Percentiles rank a stretch among this genome's conserved stretches.
These are phyloP conservation scores for Lutjanus campechanus DNA, from an alignment of 2,797 vertebrate species.

Conservation along the genomic window DNA sequence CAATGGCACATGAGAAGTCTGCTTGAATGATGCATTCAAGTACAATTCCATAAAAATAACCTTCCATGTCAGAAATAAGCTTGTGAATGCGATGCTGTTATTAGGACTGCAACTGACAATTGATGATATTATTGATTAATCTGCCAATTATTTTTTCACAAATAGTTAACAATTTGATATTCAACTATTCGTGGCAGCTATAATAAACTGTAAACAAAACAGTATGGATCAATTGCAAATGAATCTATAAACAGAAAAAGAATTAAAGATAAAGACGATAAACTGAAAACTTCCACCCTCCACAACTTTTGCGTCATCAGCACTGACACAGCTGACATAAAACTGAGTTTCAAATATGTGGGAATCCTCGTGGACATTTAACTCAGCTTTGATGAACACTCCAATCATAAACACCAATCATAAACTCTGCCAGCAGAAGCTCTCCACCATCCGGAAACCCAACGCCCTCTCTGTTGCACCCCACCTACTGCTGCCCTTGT, in stretches of 20 bases:
- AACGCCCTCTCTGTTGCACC: background rate
- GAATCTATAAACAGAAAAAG: background rate
- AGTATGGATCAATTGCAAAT: background rate
- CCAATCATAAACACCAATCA: constrained; percentile 16
- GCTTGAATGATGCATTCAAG: background rate
- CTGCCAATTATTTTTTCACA: no score
- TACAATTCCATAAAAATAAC: background rate
- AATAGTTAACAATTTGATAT: no score
- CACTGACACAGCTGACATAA: background rate
- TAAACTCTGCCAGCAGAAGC: constrained; percentile 17
- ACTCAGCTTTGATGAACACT: constrained; percentile 3
- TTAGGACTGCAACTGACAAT: background rate
- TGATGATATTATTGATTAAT: background rate
- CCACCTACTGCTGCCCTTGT: constrained; percentile 1
- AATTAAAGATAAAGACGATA: background rate
- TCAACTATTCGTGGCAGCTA: no score
- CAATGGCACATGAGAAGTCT: background rate
- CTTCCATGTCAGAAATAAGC: background rate
- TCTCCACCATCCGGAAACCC: constrained; percentile 16
- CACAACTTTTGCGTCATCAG: background rate
- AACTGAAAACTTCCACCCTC: background rate
- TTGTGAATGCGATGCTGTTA: background rate
- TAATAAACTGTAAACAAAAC: background rate
- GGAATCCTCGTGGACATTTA: constrained; percentile 11
- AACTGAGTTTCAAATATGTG: background rate